These are phyloP conservation scores for Acromyrmex heyeri DNA, from an alignment of 1,140 invertebrate species.

Conservation along the genomic window DNA sequence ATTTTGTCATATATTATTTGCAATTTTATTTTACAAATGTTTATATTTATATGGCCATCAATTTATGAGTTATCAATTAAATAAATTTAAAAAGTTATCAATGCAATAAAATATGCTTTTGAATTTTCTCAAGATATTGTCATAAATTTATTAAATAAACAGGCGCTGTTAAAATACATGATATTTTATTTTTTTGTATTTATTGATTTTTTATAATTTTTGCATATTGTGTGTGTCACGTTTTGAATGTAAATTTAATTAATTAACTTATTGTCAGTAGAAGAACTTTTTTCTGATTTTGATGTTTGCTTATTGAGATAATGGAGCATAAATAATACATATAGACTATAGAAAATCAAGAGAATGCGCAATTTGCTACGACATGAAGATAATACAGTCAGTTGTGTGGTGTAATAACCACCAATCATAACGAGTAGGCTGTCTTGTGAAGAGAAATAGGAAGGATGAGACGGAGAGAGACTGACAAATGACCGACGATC, in stretches of 20 bases:
- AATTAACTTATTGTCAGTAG: background rate
- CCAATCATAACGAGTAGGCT: constrained; percentile 38
- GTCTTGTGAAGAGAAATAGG: constrained; percentile 17
- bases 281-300: background rate
- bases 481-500: constrained; percentile 76
- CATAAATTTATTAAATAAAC: background rate
- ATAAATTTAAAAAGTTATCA: no score
- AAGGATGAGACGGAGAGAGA: constrained; percentile 7
- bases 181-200: background rate
- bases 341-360: background rate
- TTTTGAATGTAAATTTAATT: background rate
- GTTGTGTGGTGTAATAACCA: constrained; percentile 29
- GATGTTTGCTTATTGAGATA: background rate
- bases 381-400: constrained; percentile 10
- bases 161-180: background rate
- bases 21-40: background rate
- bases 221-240: background rate
- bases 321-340: background rate
- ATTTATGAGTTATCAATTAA: background rate
- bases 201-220: constrained; percentile 1
- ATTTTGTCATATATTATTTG: background rate
- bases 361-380: background rate
- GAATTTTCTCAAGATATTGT: background rate
- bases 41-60: background rate
- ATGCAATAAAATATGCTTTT: constrained; percentile 13